These are phyloP conservation scores for Sigmodon hispidus DNA, from an alignment of 2,113 vertebrate species.

Conservation along the genomic window DNA sequence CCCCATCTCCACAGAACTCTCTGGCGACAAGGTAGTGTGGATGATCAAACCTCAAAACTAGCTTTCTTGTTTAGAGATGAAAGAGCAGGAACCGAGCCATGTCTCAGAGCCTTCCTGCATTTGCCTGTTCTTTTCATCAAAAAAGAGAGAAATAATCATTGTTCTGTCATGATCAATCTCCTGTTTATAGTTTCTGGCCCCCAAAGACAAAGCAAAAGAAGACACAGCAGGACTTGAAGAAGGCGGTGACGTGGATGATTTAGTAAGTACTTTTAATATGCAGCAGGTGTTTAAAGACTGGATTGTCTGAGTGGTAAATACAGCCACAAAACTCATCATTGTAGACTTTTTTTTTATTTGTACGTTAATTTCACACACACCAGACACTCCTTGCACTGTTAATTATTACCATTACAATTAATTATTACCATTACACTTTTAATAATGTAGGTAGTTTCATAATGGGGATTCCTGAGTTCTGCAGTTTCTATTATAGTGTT, in stretches of 20 bases:
- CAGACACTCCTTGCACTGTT: background rate
- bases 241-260: conserved; percentile 94
- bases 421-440: conserved; percentile 63
- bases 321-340: background rate
- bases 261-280: conserved; percentile 87
- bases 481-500: conserved; percentile 30
- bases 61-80: background rate
- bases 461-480: conserved; percentile 52
- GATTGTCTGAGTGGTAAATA: background rate
- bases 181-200: conserved; percentile 89
- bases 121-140: background rate
- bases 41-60: background rate
- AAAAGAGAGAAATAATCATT: background rate
- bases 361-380: conserved; percentile 50
- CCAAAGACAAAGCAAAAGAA: conserved; percentile 85
- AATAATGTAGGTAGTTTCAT: conserved; percentile 72
- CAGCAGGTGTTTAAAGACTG: background rate
- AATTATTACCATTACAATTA: conserved; percentile 65
- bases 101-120: background rate
- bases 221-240: conserved; percentile 83
- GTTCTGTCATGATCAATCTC: background rate
- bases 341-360: conserved; percentile 8
- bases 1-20: background rate
- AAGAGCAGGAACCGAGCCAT: background rate
- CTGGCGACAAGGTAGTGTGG: background rate